Evolutionary conservation across 2,888 invertebrate genomes (phyloP), one percentile per base, ranked within the genome.

Genomic region (Drosophila gaucha): DNA sequence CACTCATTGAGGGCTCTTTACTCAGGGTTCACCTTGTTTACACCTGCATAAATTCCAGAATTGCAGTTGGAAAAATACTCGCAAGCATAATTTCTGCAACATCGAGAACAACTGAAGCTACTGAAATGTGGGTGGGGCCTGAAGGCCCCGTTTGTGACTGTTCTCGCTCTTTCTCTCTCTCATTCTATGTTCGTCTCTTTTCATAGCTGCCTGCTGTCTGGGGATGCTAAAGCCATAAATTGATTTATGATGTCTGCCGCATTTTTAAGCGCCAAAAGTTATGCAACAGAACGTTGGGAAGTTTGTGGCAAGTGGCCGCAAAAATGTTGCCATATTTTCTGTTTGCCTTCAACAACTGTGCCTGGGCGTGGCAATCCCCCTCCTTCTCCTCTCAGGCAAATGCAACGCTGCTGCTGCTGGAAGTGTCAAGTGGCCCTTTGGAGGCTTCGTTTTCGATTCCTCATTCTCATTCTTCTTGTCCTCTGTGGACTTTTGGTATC

Each of bases 191-290:
- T 36, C 20, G 49, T 54, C 49, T 57, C 44, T 10, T 12, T 41
- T 46, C 57, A 28, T 49, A 26, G 60, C 44, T 51, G 50, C n/a
- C 67, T 74, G 54, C 39, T 74, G 59, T 74, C 57, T 57, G 65
- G n/a, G n/a, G 39, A 46, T 77, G 46, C 31, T 50, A 35, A 59
- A 60, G 74, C 59, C 65, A 70, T 80, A 73, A 84, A 80, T 86
- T 80, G 80, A 80, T 80, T 80, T 80, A 80, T 86, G 74, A 86
- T 80, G 80, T 80, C 87, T 80, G 87, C 57, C 66, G 54, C 59
- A 70, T 62, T 70, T 74, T 67, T 58, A 52, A 84, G 65, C 85
- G 64, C 84, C 67, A 62, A 67, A 80, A 84, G 87, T 86, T 80
- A 80, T 84, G 80, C 87, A 80, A 80, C 80, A 76, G 56, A 79